Base-by-base conservation (phyloP, 2,888 invertebrate species). In the Drosophila engyochracea region DNA sequence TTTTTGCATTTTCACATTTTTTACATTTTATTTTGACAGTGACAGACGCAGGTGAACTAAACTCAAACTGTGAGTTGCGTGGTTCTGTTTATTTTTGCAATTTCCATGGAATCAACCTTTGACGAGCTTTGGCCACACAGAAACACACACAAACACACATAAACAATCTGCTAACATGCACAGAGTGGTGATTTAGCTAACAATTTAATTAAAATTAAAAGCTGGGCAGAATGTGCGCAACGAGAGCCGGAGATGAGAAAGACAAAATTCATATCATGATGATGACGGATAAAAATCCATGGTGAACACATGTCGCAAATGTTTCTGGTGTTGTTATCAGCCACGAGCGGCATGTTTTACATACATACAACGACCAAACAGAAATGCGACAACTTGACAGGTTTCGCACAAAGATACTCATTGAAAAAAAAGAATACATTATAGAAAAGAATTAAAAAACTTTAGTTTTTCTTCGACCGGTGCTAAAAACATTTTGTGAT, bases 161-260 rank as follows among this genome's bases (percentile, higher is more conserved):
- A 44, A 10, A 25, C 16, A 67, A 55, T 30, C 25, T 53, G 47
- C 53, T 19, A 61, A 58, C 37, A 72, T 33, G 52, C 22, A 35
- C 41, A 59, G 44, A 65, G 35, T 52, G 64, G 31, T 64, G 69
- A 57, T 69, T 53, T 55, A 44, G 69, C 62, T 68, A 81, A 81
- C 75, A 76, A 83, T 76, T 81, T 80, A 64, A 81, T 81, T 83
- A 80, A 83, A 83, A 54, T 70, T 52, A 49, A 73, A 75, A 67
- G 61, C 63, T 41, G 51, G 33, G 6, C 19, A n/a, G 3, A 33
- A 31, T 19, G 31, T 35, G 28, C 12, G n/a, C 31, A 63, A 25
- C 35, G 54, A 5, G 37, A 49, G 19, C 22, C 31, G 14, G 39
- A 61, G 44, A 31, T 66, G 63, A 47, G 63, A 10, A 57, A 49